phyloP scores from a whole-genome alignment of 1,140 invertebrate genomes.

The Drosophila navojoa region DNA sequence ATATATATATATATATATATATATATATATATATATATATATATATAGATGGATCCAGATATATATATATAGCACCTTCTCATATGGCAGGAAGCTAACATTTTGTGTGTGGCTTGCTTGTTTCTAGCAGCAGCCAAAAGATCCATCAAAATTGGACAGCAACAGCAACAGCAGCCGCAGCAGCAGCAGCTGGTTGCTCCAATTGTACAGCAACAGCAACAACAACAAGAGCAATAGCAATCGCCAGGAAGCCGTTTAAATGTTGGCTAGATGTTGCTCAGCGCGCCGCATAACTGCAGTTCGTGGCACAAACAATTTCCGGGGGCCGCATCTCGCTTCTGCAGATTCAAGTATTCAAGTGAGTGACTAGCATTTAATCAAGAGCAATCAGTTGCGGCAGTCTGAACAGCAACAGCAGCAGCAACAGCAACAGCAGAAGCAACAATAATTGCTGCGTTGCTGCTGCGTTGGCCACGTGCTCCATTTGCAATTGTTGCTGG shows the following conservation, averaged over 20 bases:
- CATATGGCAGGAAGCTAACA: neutral
- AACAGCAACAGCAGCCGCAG: slow-evolving; percentile 32
- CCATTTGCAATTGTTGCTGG: slow-evolving; percentile 62
- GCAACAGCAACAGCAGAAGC: slow-evolving; percentile 20
- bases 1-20: neutral
- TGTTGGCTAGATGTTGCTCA: slow-evolving; percentile 19
- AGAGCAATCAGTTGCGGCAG: slow-evolving; percentile 69
- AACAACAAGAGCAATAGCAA: slow-evolving; percentile 9
- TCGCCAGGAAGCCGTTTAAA: slow-evolving; percentile 48
- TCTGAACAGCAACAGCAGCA: slow-evolving; percentile 31
- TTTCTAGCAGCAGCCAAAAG: slow-evolving; percentile 5
- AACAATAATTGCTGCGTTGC: slow-evolving; percentile 50
- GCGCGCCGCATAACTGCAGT: slow-evolving; percentile 52
- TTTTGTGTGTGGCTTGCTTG: neutral
- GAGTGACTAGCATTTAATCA: slow-evolving; percentile 79
- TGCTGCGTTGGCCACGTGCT: slow-evolving; percentile 65
- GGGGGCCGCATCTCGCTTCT: slow-evolving; percentile 43
- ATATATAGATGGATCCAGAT: neutral
- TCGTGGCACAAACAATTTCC: slow-evolving; percentile 76
- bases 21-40: neutral
- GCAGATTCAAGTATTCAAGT: slow-evolving; percentile 57
- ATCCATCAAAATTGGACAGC: slow-evolving; percentile 52
- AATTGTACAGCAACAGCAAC: slow-evolving; percentile 20
- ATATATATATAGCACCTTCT: neutral
- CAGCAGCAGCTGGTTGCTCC: slow-evolving; percentile 42